phyloP scores from a whole-genome alignment of 1,140 invertebrate genomes.

The Battus philenor region DNA sequence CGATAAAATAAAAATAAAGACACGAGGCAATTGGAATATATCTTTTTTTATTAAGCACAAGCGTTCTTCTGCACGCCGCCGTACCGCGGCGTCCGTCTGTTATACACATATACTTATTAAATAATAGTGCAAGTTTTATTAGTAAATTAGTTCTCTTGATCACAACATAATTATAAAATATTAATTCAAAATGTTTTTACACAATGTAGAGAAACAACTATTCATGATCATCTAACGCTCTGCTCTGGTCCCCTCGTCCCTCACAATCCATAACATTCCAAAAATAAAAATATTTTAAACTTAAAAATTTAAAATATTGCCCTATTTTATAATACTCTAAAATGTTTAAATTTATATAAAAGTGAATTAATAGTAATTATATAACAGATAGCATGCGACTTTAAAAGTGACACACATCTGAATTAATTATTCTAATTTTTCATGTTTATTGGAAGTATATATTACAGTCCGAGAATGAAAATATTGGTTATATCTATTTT shows the following conservation, averaged over 20 bases:
- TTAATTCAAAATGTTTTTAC: slow-evolving; percentile 44
- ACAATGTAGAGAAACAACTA: slow-evolving; percentile 46
- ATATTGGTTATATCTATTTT: no score
- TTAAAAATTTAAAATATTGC: slow-evolving; percentile 12
- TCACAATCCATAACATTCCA: slow-evolving; percentile 28
- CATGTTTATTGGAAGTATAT: no score
- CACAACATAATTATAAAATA: slow-evolving; percentile 52
- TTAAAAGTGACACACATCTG: background rate
- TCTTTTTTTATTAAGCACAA: slow-evolving; percentile 67
- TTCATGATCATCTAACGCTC: slow-evolving; percentile 30
- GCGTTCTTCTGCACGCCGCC: slow-evolving; percentile 39
- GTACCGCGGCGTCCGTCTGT: background rate
- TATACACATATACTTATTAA: slow-evolving; percentile 12
- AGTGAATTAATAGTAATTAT: background rate
- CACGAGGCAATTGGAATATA: slow-evolving; percentile 53
- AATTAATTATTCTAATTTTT: no score
- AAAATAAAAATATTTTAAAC: slow-evolving; percentile 25
- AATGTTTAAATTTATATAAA: slow-evolving; percentile 1
- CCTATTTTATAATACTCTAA: slow-evolving; percentile 1
- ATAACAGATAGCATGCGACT: background rate
- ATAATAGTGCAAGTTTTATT: slow-evolving; percentile 36
- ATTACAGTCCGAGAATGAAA: no score
- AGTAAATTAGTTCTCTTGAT: slow-evolving; percentile 54
- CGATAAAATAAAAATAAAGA: slow-evolving; percentile 22
- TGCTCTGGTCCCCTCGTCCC: slow-evolving; percentile 56